Base-by-base conservation (phyloP, 1,140 invertebrate genomes). In the Aphis craccivora region DNA sequence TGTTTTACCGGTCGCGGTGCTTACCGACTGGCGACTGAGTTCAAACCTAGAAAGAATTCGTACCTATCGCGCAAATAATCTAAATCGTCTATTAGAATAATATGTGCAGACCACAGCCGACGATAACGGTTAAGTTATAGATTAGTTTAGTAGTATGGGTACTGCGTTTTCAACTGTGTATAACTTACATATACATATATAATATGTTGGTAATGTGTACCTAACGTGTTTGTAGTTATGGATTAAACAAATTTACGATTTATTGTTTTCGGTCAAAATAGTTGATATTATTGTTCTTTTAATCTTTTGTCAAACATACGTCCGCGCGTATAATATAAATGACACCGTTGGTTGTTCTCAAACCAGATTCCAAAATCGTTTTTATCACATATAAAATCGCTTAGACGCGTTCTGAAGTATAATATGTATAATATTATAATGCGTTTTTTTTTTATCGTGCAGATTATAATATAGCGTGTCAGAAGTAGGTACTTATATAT, bases 261-360 rank as follows among this genome's bases (percentile, higher is more conserved):
- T 86, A 86, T 86, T 86, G 84, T 86, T 43, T 86, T 86, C 40
- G 23, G 40, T 86, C 37, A 30, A 45, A 86, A 86, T 86, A 45
- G 43, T 86, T 45, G 30, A 86, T 40, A 86, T 40, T 30, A 86
- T 40, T n/a, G 84, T 86, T 45, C 84, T 86, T 45, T 40, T n/a
- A 43, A 45, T 45, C 84, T 86, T 45, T 86, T 86, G 84, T 86
- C 45, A 25, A 23, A 43, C 30, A 20, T 51, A n/a, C 60, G 23
- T 43, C 37, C 37, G 11, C 43, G 84, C 5, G 43, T 1, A 25
- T 48, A 86, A 23, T n/a, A n/a, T 86, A 40, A 25, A 86, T 86
- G 23, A 43, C 81, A 84, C 37, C 23, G 4, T 45, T 11, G 8
- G 37, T 86, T n/a, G 40, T 86, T n/a, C 43, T 86, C 43, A 45